These are phyloP conservation scores for Romanogobio albipinnatus DNA, from an alignment of 2,113 vertebrate species.

Conservation along the genomic window DNA sequence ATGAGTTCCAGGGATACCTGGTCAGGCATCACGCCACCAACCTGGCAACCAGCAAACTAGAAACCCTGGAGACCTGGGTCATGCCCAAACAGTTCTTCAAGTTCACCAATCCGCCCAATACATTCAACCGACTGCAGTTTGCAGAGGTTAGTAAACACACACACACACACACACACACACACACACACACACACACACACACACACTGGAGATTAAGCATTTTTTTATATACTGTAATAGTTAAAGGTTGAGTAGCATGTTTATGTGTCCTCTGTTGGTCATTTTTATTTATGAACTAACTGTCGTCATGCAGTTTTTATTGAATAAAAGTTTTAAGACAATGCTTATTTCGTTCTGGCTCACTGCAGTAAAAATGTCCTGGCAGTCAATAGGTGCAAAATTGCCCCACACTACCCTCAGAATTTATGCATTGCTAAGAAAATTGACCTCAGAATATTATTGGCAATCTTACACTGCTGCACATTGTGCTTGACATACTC, in stretches of 20 bases:
- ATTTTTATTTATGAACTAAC: slow-evolving; percentile 29
- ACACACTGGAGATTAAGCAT: background rate
- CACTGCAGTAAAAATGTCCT: slow-evolving; percentile 44
- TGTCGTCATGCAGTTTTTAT: background rate
- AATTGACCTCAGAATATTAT: slow-evolving; percentile 61
- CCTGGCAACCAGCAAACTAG: slow-evolving; percentile 93
- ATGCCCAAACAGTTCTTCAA: slow-evolving; percentile 92
- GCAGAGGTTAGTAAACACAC: slow-evolving; percentile 85
- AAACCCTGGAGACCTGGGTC: slow-evolving; percentile 96
- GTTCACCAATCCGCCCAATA: slow-evolving; percentile 83
- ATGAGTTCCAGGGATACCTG: slow-evolving; percentile 97
- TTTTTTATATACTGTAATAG: background rate
- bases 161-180: background rate
- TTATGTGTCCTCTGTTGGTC: slow-evolving; percentile 35
- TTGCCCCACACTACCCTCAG: background rate
- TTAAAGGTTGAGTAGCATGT: background rate
- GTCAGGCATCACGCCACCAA: slow-evolving; percentile 93
- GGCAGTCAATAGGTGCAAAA: slow-evolving; percentile 36
- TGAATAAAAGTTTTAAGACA: slow-evolving; percentile 41
- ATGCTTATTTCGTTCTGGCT: slow-evolving; percentile 43
- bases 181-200: background rate
- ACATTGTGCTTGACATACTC: slow-evolving; percentile 56
- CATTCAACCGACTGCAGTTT: slow-evolving; percentile 89
- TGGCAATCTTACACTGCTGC: slow-evolving; percentile 56
- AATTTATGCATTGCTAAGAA: slow-evolving; percentile 47